Conservation (phyloP, 2,888 invertebrate species). For the Carabus problematicus region DNA sequence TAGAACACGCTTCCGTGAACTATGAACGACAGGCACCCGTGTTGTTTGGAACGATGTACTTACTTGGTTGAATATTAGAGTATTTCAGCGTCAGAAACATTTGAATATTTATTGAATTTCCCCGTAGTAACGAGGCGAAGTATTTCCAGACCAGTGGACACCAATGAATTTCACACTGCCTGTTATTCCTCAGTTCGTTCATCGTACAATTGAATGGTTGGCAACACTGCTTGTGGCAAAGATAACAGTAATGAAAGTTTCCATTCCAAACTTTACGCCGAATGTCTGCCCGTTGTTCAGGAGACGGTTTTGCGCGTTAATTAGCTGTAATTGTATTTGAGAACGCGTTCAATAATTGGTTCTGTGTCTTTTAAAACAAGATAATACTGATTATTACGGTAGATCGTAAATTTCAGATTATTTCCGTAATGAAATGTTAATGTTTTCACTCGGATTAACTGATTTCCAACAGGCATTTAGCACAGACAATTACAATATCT, state of each 20-base stretch:
- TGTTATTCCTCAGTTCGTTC: conserved; percentile 27
- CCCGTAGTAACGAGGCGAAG: conserved; percentile 14
- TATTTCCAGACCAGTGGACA: conserved; percentile 34
- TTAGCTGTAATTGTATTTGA: conserved; percentile 1
- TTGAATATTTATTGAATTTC: conserved; percentile 36
- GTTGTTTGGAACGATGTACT: conserved; percentile 8
- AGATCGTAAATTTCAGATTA: no score
- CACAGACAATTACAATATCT: no score
- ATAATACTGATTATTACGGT: no score
- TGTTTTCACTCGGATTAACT: no score
- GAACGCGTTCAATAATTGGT: no score
- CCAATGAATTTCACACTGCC: conserved; percentile 32
- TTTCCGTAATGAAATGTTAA: no score
- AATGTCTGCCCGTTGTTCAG: background rate
- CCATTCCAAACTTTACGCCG: background rate
- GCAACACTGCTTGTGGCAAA: conserved; percentile 22
- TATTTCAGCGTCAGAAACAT: conserved; percentile 22
- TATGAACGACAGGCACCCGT: background rate
- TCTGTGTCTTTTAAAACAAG: no score
- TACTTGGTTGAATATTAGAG: conserved; percentile 8
- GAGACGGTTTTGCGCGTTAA: conserved; percentile 3
- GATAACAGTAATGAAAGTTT: conserved; percentile 38
- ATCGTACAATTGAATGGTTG: conserved; percentile 24
- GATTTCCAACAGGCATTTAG: no score
- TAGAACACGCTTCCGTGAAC: no score